Base-by-base conservation (phyloP, 2,113 vertebrate genomes). In the Aptenodytes patagonicus region DNA sequence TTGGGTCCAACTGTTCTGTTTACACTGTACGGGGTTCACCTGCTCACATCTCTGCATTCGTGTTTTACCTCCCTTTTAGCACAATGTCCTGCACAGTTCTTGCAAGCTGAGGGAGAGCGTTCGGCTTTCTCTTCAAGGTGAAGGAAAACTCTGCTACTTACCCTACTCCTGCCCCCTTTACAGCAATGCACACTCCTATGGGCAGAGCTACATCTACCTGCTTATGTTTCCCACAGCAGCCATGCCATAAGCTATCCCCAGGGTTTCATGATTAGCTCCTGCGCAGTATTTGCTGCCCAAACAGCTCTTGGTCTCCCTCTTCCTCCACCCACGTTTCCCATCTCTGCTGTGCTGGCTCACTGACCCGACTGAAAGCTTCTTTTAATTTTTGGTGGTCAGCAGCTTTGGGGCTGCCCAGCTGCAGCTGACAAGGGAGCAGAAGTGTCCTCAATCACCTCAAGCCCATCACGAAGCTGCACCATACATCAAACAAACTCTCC, bases 151-250 rank as follows among this genome's bases (percentile, higher is more conserved):
- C 55, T 46, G 18, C 46, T 29, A 7, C 52, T 87, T 29, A 61
- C 24, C 32, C 25, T 47, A 32, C 14, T 73, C 62, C 46, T 25
- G 31, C 13, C 38, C 34, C 51, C 71, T 34, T n/a, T 4, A 58
- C 22, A 64, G 17, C 19, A 66, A 26, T 1, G 7, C 11, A 40
- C 11, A 5, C 15, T 64, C 51, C 76, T 5, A 8, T 1, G 1
- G 40, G 24, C 57, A 91, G 52, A 79, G 70, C n/a, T 69, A 20
- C 28, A 36, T 5, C 28, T 46, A 38, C 77, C 17, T 28, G 66
- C 52, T 55, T 32, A 38, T 57, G 19, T 4, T 71, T 51, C 28
- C 24, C 36, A 22, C 65, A 62, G 86, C 55, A 82, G 60, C 40
- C 32, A 25, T 7, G 34, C 40, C 46, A 34, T 5, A 58, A 83